Evolutionary conservation across 2,113 vertebrate species (phyloP).

Genomic region (Dipodomys stephensi): DNA sequence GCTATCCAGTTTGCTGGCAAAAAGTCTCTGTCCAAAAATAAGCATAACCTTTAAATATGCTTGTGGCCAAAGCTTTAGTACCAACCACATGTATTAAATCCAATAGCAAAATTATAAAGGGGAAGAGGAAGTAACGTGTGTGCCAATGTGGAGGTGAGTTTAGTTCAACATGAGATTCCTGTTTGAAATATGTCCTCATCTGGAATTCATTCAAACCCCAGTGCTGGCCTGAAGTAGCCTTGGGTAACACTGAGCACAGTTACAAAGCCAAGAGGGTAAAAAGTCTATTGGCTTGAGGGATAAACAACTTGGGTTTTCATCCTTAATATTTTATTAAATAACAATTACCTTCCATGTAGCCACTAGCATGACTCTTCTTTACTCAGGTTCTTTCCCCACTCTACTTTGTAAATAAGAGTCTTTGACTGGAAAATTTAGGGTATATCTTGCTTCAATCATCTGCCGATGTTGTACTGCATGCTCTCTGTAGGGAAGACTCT

Average conservation of each 20-base stretch:
- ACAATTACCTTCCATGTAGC: not conserved
- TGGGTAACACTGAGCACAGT: not conserved
- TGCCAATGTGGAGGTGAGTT: conserved; percentile 30
- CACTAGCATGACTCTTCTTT: not conserved
- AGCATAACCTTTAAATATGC: conserved; percentile 59
- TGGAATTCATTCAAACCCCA: conserved; percentile 15
- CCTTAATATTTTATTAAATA: conserved; percentile 5
- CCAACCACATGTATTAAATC: conserved; percentile 46
- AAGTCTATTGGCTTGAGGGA: not conserved
- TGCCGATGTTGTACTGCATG: not conserved
- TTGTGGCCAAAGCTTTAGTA: conserved; percentile 49
- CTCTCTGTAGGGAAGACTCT: not conserved
- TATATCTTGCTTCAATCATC: not conserved
- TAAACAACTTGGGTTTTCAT: not conserved
- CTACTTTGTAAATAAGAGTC: not conserved
- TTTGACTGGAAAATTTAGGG: not conserved
- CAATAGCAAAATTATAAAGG: conserved; percentile 60
- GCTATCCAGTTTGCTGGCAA: not conserved
- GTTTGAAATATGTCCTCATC: not conserved
- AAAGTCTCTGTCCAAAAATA: conserved; percentile 47
- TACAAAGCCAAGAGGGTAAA: not conserved
- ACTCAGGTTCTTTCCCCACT: not conserved
- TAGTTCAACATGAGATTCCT: conserved; percentile 50
- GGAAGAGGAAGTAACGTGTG: not conserved
- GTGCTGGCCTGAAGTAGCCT: conserved; percentile 28